phyloP scores from a whole-genome alignment of 2,888 invertebrate genomes.

The Microctonus brassicae region DNA sequence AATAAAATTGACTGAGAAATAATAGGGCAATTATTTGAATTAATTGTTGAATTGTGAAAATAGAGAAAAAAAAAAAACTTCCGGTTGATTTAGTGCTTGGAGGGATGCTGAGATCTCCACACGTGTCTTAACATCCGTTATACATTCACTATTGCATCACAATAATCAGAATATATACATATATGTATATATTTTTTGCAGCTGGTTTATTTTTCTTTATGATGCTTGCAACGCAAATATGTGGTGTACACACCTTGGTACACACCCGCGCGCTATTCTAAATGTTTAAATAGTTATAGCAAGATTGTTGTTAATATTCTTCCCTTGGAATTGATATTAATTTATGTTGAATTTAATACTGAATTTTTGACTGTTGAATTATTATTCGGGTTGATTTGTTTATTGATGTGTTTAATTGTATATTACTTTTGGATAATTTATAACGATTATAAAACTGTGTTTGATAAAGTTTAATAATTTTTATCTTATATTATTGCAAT shows the following conservation, averaged over 20 bases:
- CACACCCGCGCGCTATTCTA: conserved; percentile 64
- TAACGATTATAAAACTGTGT: too few relatives aligned
- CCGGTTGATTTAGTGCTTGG: conserved; percentile 1
- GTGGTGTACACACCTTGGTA: conserved; percentile 63
- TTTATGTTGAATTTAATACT: too few relatives aligned
- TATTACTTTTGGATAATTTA: too few relatives aligned
- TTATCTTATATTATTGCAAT: too few relatives aligned
- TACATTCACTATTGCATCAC: conserved; percentile 62
- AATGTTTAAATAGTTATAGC: neutral
- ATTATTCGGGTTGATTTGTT: too few relatives aligned
- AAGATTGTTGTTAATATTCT: neutral
- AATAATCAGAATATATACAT: conserved; percentile 27
- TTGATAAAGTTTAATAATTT: too few relatives aligned
- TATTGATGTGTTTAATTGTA: too few relatives aligned
- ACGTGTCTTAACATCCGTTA: conserved; percentile 68
- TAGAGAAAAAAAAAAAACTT: neutral
- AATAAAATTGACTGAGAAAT: neutral
- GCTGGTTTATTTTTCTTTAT: too few relatives aligned
- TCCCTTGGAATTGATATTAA: too few relatives aligned
- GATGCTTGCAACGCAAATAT: conserved; percentile 63
- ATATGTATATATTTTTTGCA: too few relatives aligned
- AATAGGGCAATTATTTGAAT: neutral
- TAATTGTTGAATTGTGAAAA: neutral
- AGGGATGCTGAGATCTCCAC: conserved; percentile 31
- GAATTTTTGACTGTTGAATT: too few relatives aligned